These are phyloP conservation scores for Silurus lanzhouensis DNA, from an alignment of 2,797 vertebrate species.

Conservation along the genomic window DNA sequence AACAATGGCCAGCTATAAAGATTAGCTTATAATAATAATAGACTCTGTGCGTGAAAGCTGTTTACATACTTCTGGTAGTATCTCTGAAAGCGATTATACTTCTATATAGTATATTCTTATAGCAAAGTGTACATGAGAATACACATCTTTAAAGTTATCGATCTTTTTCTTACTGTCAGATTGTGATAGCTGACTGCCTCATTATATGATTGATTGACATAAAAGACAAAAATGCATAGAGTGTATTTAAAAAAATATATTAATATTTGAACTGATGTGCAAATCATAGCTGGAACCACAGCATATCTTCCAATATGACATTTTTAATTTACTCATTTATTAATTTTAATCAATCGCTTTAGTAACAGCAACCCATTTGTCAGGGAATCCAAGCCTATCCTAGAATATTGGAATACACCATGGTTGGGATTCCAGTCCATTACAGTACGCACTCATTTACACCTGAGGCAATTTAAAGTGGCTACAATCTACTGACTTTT, in stretches of 20 bases:
- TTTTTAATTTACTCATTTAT: not conserved
- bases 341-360: not conserved
- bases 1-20: no score
- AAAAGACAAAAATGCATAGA: no score
- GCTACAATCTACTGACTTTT: not conserved
- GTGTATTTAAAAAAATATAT: not conserved
- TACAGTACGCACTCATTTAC: not conserved
- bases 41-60: no score
- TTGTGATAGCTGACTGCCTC: no score
- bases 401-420: not conserved
- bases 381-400: not conserved
- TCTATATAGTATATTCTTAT: no score
- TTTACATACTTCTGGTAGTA: no score
- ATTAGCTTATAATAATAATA: no score
- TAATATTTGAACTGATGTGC: not conserved
- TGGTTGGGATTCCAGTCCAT: conserved; percentile 13
- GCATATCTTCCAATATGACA: not conserved
- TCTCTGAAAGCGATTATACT: no score
- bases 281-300: not conserved
- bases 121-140: no score
- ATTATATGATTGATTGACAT: no score
- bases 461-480: not conserved
- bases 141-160: no score
- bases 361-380: not conserved
- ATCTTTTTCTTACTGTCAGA: no score